Evolutionary conservation across 30 jellyfish, hydroid and myxozoan species (phyloP).

Genomic region (Aurelia sp.): DNA sequence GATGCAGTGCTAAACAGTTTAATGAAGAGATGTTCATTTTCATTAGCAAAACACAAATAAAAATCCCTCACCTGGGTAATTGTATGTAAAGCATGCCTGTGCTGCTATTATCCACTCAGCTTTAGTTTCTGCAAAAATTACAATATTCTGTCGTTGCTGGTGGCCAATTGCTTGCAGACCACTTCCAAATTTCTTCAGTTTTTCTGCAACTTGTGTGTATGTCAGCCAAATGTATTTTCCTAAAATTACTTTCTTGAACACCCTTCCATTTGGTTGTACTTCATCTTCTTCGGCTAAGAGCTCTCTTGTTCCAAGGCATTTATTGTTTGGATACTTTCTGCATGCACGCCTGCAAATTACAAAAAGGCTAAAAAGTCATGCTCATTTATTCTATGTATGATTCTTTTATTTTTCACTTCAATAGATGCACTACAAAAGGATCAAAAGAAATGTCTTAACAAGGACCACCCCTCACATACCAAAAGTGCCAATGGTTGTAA

Average conservation of each 20-base stretch:
- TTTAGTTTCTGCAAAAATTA: conserved; percentile 95
- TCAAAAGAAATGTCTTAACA: no score
- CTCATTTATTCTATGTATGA: no score
- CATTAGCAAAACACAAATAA: background rate
- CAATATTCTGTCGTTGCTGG: conserved; percentile 62
- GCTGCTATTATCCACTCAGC: conserved; percentile 96
- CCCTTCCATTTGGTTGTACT: conserved; percentile 92
- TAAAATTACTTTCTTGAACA: conserved; percentile 87
- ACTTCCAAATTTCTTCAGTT: conserved; percentile 71
- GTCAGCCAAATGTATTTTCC: conserved; percentile 96
- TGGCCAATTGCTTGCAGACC: conserved; percentile 91
- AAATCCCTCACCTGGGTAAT: conserved; percentile 72
- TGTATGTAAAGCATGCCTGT: conserved; percentile 89
- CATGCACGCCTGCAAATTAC: conserved; percentile 48
- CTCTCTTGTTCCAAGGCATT: conserved; percentile 94
- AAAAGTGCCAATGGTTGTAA: no score
- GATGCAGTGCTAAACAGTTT: background rate
- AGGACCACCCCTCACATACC: no score
- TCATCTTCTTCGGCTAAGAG: conserved; percentile 96
- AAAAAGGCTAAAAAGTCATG: no score
- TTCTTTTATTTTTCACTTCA: no score
- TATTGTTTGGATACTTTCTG: conserved; percentile 57
- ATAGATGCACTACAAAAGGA: no score
- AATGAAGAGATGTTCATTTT: background rate
- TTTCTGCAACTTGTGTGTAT: conserved; percentile 67